phyloP scores from a whole-genome alignment of 2,797 vertebrate genomes.

The Falco naumanni region DNA sequence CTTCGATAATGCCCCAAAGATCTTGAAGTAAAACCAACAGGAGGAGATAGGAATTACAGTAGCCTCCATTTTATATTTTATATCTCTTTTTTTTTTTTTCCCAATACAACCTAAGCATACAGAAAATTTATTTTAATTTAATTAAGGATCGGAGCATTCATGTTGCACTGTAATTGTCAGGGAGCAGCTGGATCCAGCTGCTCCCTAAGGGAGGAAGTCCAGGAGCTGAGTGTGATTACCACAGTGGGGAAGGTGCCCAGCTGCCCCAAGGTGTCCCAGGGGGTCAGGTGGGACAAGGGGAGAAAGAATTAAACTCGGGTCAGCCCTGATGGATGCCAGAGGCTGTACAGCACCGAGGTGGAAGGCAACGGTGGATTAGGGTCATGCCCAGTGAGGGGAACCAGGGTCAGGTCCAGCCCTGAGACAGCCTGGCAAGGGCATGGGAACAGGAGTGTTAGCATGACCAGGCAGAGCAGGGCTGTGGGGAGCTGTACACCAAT shows the following conservation, averaged over 20 bases:
- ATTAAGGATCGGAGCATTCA: background rate
- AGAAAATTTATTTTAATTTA: background rate
- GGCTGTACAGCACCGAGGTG: background rate
- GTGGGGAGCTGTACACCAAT: background rate
- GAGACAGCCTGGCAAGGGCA: background rate
- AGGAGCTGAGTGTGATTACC: background rate
- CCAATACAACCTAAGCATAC: background rate
- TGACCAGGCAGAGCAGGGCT: background rate
- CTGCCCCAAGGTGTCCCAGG: background rate
- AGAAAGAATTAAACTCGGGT: background rate
- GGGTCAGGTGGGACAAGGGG: accelerated
- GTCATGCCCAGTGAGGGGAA: background rate
- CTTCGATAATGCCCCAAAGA: background rate
- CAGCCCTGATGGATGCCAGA: background rate
- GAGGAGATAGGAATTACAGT: background rate
- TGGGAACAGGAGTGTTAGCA: background rate
- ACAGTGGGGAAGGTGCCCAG: background rate
- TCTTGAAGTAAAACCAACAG: background rate
- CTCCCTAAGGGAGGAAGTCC: background rate
- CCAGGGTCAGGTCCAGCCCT: background rate
- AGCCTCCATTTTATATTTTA: background rate
- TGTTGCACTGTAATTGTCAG: background rate
- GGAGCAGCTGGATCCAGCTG: background rate
- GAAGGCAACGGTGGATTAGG: background rate
- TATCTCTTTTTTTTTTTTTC: background rate